Percentiles rank a stretch among this genome's conserved stretches.
These are phyloP conservation scores for Drosophila seguyi DNA, from an alignment of 1,140 invertebrate species.

Conservation along the genomic window DNA sequence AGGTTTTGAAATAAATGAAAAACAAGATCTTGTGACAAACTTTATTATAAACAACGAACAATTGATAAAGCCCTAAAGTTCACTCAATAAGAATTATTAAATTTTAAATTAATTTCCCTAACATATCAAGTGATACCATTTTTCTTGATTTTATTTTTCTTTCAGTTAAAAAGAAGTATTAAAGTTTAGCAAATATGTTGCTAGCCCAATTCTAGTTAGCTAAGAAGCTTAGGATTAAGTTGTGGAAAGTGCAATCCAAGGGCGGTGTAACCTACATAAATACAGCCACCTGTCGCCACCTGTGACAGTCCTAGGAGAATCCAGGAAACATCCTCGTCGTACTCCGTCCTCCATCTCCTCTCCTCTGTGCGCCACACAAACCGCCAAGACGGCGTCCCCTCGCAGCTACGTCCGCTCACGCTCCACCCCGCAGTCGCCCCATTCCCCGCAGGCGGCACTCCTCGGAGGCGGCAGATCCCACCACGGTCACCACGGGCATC, in stretches of 20 bases:
- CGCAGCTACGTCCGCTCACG: constrained; percentile 70
- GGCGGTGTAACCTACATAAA: neutral
- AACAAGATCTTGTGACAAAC: neutral
- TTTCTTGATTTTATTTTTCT: constrained; percentile 24
- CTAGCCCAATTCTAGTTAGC: constrained; percentile 67
- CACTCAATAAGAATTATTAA: neutral
- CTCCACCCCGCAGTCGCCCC: constrained; percentile 77
- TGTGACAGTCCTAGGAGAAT: neutral
- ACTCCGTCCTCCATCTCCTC: neutral
- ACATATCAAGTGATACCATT: neutral
- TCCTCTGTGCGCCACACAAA: constrained; percentile 9
- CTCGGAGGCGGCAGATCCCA: constrained; percentile 39
- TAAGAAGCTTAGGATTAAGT: constrained; percentile 15
- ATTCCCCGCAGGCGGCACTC: constrained; percentile 65
- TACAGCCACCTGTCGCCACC: neutral
- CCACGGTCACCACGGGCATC: constrained; percentile 12
- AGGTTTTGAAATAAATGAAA: neutral
- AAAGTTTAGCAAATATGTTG: constrained; percentile 55
- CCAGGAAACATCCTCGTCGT: neutral
- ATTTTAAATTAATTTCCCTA: neutral
- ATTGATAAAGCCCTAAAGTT: neutral
- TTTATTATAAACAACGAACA: neutral
- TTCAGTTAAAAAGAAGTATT: constrained; percentile 62
- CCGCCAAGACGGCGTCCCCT: constrained; percentile 75
- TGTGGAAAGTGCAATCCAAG: constrained; percentile 2